These are phyloP conservation scores for Centrocercus urophasianus DNA, from an alignment of 2,113 vertebrate species.

Conservation along the genomic window DNA sequence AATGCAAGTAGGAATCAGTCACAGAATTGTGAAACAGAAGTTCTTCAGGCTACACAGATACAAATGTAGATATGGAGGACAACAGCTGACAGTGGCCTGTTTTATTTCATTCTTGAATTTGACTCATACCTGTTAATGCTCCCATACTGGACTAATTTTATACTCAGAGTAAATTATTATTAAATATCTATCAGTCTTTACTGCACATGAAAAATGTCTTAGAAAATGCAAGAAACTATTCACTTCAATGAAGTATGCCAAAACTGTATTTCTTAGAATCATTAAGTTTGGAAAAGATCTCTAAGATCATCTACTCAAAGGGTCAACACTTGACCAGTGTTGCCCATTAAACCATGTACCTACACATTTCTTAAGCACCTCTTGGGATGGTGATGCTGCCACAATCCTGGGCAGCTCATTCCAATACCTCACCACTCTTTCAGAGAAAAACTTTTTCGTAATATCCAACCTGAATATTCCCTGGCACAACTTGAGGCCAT, in stretches of 20 bases:
- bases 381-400: no score
- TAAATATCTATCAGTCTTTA: neutral
- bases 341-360: no score
- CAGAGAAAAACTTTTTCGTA: no score
- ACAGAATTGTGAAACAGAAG: neutral
- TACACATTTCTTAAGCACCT: no score
- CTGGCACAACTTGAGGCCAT: no score
- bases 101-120: neutral
- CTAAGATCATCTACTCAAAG: no score
- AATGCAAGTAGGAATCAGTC: neutral
- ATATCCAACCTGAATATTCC: no score
- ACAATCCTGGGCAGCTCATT: no score
- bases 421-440: no score
- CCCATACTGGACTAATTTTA: neutral
- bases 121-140: neutral
- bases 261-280: neutral
- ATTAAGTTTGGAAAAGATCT: no score
- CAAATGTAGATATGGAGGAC: neutral
- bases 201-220: neutral
- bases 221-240: no score
- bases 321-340: no score
- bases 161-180: accelerated
- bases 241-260: neutral
- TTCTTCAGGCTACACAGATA: neutral
- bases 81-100: neutral